These are phyloP conservation scores for Sphenodon punctatus DNA, from an alignment of 2,797 vertebrate genomes.

Conservation along the genomic window DNA sequence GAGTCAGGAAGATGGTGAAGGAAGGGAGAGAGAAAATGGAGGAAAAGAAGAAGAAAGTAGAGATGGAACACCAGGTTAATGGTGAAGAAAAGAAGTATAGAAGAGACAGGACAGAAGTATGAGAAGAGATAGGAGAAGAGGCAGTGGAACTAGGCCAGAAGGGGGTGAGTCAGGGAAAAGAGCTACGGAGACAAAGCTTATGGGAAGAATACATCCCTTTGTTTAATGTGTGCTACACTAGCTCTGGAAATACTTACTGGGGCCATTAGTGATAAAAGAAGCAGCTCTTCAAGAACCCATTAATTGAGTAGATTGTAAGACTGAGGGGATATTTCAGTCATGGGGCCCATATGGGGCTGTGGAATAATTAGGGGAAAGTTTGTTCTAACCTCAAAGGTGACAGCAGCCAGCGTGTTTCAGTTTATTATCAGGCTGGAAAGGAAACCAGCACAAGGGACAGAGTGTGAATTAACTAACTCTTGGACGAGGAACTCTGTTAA, in stretches of 20 bases:
- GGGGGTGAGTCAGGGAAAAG: too few species aligned
- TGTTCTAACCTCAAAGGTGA: not conserved
- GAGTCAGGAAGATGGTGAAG: not conserved
- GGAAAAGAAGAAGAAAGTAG: not conserved
- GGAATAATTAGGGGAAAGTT: not conserved
- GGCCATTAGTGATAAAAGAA: not conserved
- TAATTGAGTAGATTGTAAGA: not conserved
- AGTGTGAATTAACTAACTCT: slow-evolving; percentile 44
- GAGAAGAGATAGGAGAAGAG: not conserved
- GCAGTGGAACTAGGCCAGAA: not conserved
- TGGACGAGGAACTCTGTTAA: slow-evolving; percentile 44
- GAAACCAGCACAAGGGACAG: slow-evolving; percentile 49
- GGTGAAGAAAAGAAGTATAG: too few species aligned
- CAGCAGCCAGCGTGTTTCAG: not conserved
- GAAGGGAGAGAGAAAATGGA: slow-evolving; percentile 16
- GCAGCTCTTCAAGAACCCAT: not conserved
- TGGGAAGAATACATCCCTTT: not conserved
- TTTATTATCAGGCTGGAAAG: not conserved
- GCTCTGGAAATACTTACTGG: not conserved
- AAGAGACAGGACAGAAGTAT: too few species aligned
- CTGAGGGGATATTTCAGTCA: not conserved
- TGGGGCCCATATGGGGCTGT: not conserved
- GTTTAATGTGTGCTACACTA: not conserved
- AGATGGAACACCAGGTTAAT: too few species aligned
- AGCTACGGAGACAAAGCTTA: not conserved